Conservation (phyloP, 1,140 invertebrate genomes). For the Danaus melanippus region DNA sequence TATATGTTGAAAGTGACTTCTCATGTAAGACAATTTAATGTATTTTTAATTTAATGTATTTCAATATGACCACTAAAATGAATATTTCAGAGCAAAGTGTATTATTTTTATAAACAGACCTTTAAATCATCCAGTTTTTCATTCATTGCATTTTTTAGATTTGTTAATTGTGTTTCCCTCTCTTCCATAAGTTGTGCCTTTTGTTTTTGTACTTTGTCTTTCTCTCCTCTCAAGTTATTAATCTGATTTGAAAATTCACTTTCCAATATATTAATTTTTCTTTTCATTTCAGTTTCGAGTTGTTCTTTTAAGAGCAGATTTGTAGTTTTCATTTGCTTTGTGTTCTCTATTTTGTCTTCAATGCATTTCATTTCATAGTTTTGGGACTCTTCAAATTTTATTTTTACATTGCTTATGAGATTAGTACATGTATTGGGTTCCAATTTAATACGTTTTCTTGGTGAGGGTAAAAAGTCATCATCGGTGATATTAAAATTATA, state of each 20-base stretch:
- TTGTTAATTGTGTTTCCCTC: conserved; percentile 55
- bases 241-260: conserved; percentile 60
- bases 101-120: no score
- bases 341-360: conserved; percentile 55
- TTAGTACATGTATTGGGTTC: conserved; percentile 31
- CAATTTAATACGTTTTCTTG: conserved; percentile 56
- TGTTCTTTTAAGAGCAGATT: conserved; percentile 42
- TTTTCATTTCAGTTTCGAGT: conserved; percentile 46
- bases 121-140: conserved; percentile 16
- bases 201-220: conserved; percentile 61
- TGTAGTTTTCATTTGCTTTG: conserved; percentile 46
- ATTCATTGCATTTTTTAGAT: conserved; percentile 67
- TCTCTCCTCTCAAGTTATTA: conserved; percentile 65
- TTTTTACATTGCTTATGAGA: conserved; percentile 61
- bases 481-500: conserved; percentile 56
- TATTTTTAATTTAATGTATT: conserved; percentile 17
- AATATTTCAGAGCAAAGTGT: no score
- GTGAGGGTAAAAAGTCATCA: conserved; percentile 22
- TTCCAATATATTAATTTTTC: conserved; percentile 62
- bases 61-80: no score
- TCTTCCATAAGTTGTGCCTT: conserved; percentile 52
- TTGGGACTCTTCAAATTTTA: conserved; percentile 70
- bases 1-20: no score
- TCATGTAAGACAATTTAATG: no score
- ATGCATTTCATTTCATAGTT: conserved; percentile 53